Evolutionary conservation across 2,888 invertebrate species (phyloP).

Genomic region (Nasonia oneida): DNA sequence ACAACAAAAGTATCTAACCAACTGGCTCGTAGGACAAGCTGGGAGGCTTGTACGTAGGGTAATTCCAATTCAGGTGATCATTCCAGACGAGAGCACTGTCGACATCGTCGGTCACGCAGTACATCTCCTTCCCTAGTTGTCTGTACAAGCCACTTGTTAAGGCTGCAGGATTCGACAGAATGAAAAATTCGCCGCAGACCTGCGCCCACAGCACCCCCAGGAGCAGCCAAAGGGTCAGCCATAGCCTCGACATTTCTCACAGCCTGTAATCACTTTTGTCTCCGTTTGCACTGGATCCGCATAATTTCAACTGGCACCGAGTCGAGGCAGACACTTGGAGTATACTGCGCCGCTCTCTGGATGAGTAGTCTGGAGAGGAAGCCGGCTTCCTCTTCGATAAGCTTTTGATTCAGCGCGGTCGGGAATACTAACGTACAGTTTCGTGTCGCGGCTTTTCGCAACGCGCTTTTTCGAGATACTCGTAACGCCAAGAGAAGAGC

Average conservation of each 20-base stretch:
- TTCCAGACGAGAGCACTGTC: conserved; percentile 67
- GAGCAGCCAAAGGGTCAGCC: conserved; percentile 24
- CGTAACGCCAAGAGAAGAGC: no score
- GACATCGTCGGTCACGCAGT: conserved; percentile 66
- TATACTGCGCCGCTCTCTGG: background rate
- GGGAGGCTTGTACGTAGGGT: background rate
- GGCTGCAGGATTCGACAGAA: conserved; percentile 28
- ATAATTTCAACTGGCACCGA: background rate
- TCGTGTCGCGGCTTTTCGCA: no score
- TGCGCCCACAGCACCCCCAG: background rate
- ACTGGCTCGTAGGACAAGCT: background rate
- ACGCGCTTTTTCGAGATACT: no score
- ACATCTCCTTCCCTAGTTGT: conserved; percentile 14
- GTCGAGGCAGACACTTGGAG: background rate
- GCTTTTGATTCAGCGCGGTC: background rate
- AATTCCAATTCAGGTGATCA: conserved; percentile 56
- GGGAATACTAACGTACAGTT: background rate
- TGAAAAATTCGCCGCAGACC: conserved; percentile 41
- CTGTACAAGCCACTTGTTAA: background rate
- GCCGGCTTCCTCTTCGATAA: conserved; percentile 50
- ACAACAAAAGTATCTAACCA: conserved; percentile 19
- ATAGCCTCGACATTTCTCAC: conserved; percentile 35
- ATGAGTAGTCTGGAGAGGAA: conserved; percentile 46
- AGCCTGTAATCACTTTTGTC: background rate
- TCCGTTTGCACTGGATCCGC: background rate